These are phyloP conservation scores for Dreissena polymorpha DNA, from an alignment of 1,140 invertebrate species.

Conservation along the genomic window DNA sequence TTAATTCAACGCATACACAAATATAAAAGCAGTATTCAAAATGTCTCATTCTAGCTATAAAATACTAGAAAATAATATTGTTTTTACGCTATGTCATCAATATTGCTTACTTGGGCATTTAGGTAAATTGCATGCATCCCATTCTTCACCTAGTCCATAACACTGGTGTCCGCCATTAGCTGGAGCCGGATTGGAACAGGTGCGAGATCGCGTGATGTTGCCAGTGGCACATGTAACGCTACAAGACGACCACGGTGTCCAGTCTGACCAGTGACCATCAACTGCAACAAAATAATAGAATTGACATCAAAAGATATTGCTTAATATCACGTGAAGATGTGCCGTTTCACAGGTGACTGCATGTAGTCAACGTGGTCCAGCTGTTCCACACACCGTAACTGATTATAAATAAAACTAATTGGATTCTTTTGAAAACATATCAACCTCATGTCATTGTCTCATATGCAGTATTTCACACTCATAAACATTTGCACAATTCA, in stretches of 20 bases:
- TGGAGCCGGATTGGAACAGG: background rate
- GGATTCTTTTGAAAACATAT: no score
- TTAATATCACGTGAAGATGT: constrained; percentile 51
- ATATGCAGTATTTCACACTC: background rate
- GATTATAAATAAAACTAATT: background rate
- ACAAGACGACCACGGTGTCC: constrained; percentile 19
- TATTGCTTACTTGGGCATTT: no score
- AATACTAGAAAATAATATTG: no score
- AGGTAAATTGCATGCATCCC: no score
- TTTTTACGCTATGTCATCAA: no score
- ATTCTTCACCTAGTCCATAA: no score
- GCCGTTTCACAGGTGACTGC: constrained; percentile 64
- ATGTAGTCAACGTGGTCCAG: constrained; percentile 63
- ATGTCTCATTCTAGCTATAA: no score
- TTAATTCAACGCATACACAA: no score
- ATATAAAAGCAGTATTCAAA: no score
- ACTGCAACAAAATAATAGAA: constrained; percentile 9
- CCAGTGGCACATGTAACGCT: constrained; percentile 15
- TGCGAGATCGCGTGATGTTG: background rate
- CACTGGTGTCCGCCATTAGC: no score
- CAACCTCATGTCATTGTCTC: background rate
- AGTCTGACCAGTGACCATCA: constrained; percentile 18
- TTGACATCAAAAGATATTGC: no score
- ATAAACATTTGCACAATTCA: background rate
- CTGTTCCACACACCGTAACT: constrained; percentile 67